Percentiles rank a stretch among this genome's conserved stretches.
Conservation (phyloP, 2,113 vertebrate species). For the Alligator sinensis region DNA sequence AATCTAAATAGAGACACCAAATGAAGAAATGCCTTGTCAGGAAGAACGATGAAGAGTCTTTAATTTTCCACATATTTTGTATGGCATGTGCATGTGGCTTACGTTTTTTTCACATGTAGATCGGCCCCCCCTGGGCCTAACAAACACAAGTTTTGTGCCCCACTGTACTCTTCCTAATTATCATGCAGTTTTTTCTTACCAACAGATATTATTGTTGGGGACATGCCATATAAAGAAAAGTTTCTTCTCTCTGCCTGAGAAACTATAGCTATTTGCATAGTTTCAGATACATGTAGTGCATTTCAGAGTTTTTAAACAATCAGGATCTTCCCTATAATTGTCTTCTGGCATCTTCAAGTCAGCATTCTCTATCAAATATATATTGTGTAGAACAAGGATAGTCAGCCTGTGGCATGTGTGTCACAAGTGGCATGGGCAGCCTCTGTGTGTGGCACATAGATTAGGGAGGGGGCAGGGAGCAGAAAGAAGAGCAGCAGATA, state of each 20-base stretch:
- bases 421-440: too few species aligned
- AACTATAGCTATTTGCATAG: conserved; percentile 32
- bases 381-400: not conserved
- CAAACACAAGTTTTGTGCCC: not conserved
- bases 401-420: not conserved
- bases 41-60: conserved; percentile 30
- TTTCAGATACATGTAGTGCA: not conserved
- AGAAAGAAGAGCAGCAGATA: too few species aligned
- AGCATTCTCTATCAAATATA: not conserved
- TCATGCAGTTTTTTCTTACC: not conserved
- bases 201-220: not conserved
- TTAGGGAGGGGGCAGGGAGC: too few species aligned
- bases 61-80: conserved; percentile 39
- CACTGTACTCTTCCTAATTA: conserved; percentile 22
- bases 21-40: conserved; percentile 3
- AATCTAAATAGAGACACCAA: not conserved
- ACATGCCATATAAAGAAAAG: not conserved
- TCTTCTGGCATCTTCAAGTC: not conserved
- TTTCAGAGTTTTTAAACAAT: conserved; percentile 33
- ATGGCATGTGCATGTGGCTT: not conserved
- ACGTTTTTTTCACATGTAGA: not conserved
- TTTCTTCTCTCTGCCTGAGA: not conserved
- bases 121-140: conserved; percentile 1
- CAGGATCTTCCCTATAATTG: not conserved
- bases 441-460: too few species aligned